Percentiles rank a stretch among this genome's conserved stretches.
Conservation (phyloP, 1,140 invertebrate species). For the Zaprionus africanus region DNA sequence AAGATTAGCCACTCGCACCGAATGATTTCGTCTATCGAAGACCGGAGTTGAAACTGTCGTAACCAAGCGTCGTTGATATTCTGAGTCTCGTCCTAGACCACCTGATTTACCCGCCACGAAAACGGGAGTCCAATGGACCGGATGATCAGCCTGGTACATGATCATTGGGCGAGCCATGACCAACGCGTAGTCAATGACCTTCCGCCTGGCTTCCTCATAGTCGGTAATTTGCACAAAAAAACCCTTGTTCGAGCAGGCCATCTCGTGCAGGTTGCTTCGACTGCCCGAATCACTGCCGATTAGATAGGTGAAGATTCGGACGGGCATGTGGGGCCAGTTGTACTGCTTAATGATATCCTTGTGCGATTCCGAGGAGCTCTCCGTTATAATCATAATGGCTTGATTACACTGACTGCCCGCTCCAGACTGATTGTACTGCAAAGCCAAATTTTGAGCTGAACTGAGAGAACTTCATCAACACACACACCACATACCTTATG, state of each 20-base stretch:
- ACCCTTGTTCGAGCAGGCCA: slow-evolving; percentile 98
- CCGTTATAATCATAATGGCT: slow-evolving; percentile 98
- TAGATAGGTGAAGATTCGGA: slow-evolving; percentile 98
- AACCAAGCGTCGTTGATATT: slow-evolving; percentile 91
- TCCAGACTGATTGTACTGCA: slow-evolving; percentile 91
- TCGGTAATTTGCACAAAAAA: slow-evolving; percentile 94
- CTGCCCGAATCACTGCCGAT: slow-evolving; percentile 96
- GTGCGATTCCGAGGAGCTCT: slow-evolving; percentile 91
- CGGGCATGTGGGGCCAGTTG: slow-evolving; percentile 96
- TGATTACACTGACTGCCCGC: slow-evolving; percentile 97
- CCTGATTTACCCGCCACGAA: slow-evolving; percentile 94
- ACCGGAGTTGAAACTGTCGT: slow-evolving; percentile 96
- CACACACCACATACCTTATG: slow-evolving; percentile 88
- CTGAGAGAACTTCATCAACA: neutral
- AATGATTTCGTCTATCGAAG: slow-evolving; percentile 95
- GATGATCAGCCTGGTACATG: slow-evolving; percentile 94
- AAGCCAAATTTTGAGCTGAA: neutral
- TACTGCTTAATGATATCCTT: slow-evolving; percentile 89
- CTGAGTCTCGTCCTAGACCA: slow-evolving; percentile 87
- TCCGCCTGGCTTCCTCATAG: slow-evolving; percentile 92
- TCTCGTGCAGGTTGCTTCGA: slow-evolving; percentile 93
- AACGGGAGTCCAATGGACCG: slow-evolving; percentile 95
- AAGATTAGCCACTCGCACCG: slow-evolving; percentile 93
- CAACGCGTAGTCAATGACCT: slow-evolving; percentile 96
- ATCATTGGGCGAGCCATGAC: slow-evolving; percentile 96